Conservation (phyloP, 2,113 vertebrate species). For the Sula dactylatra region DNA sequence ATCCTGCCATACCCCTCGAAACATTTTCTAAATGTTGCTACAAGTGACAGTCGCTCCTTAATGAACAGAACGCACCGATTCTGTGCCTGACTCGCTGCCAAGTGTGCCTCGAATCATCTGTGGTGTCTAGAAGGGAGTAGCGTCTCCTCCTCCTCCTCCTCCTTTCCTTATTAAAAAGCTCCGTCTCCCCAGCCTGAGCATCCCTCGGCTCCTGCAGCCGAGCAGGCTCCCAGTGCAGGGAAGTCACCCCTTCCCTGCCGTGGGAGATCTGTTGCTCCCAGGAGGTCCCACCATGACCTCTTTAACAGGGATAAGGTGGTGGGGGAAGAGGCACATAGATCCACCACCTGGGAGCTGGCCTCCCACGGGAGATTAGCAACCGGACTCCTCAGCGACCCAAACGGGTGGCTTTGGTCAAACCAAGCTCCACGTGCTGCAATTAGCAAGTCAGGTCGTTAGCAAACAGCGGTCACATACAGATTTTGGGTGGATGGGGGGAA, state of each 20-base stretch:
- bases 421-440: not conserved
- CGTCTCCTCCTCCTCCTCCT: slow-evolving; percentile 48
- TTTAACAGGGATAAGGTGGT: fast-evolving
- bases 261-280: fast-evolving
- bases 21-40: not conserved
- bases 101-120: slow-evolving; percentile 52
- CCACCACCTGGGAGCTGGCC: not conserved
- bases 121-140: slow-evolving; percentile 53
- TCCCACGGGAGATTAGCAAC: not conserved
- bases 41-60: slow-evolving; percentile 42
- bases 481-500: not conserved
- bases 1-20: not conserved
- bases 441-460: not conserved
- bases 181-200: slow-evolving; percentile 1
- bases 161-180: slow-evolving; percentile 5
- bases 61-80: slow-evolving; percentile 38
- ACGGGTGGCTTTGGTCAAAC: not conserved
- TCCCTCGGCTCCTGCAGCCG: not conserved
- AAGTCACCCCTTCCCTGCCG: not conserved
- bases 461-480: not conserved
- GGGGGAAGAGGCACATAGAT: not conserved
- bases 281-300: too few species aligned
- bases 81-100: slow-evolving; percentile 55
- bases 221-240: not conserved
- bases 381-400: not conserved